A percentile compares a stretch with the other conserved stretches of the same genome.
Evolutionary conservation across 2,888 invertebrate genomes (phyloP).

Genomic region (Crematogaster levior): DNA sequence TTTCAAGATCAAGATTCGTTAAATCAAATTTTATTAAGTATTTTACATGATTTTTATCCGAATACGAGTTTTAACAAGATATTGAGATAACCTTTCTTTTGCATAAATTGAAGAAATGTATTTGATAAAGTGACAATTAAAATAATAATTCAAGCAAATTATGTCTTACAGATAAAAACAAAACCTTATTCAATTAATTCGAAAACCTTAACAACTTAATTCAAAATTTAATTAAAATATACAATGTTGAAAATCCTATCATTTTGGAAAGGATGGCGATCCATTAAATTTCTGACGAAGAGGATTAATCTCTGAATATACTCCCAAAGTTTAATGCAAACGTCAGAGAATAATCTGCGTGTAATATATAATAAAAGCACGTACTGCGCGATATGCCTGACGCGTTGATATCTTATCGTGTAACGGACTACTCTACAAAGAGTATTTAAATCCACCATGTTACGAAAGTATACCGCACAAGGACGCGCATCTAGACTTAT

Average conservation of each 20-base stretch:
- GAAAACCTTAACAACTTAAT: background rate
- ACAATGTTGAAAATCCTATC: constrained; percentile 34
- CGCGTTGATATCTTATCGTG: constrained; percentile 49
- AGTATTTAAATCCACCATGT: constrained; percentile 30
- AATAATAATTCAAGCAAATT: background rate
- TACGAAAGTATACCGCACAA: constrained; percentile 31
- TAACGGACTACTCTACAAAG: constrained; percentile 24
- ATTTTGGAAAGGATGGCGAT: constrained; percentile 28
- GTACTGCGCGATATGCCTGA: constrained; percentile 34
- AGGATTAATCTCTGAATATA: constrained; percentile 36
- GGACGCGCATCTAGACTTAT: background rate
- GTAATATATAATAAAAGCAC: constrained; percentile 47
- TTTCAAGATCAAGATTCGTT: background rate
- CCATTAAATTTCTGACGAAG: constrained; percentile 43
- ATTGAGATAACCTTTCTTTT: background rate
- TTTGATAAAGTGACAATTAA: background rate
- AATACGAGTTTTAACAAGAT: background rate
- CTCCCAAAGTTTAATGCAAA: constrained; percentile 47
- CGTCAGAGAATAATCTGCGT: constrained; percentile 50
- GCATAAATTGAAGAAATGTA: background rate
- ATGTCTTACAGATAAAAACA: background rate
- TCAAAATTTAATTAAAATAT: constrained; percentile 33
- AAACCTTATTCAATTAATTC: constrained; percentile 12
- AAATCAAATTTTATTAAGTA: background rate
- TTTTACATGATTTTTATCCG: background rate